These are phyloP conservation scores for Drosophila basisetae DNA, from an alignment of 2,888 invertebrate genomes.

Conservation along the genomic window DNA sequence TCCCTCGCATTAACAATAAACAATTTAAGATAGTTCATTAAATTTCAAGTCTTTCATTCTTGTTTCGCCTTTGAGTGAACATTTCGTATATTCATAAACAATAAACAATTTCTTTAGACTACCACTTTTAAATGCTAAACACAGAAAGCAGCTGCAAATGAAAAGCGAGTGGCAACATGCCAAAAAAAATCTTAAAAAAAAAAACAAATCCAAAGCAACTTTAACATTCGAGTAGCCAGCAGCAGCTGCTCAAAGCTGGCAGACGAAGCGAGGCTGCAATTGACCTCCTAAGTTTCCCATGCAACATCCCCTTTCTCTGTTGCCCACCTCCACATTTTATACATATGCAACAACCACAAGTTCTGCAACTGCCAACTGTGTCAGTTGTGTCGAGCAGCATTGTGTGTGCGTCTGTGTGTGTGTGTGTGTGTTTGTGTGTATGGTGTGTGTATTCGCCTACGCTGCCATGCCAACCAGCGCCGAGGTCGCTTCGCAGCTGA, in stretches of 20 bases:
- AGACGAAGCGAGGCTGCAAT: constrained; percentile 23
- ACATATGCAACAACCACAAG: constrained; percentile 49
- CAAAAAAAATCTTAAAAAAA: constrained; percentile 40
- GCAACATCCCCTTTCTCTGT: neutral
- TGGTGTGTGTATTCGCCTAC: constrained; percentile 56
- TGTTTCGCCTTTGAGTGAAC: neutral
- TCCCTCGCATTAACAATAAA: neutral
- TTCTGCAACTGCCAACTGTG: constrained; percentile 63
- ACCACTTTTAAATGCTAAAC: constrained; percentile 6
- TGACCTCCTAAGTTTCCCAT: constrained; percentile 50
- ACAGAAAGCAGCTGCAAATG: constrained; percentile 52
- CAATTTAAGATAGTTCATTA: constrained; percentile 1
- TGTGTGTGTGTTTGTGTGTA: constrained; percentile 18
- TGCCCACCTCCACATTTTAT: constrained; percentile 1
- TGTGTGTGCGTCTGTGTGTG: constrained; percentile 12
- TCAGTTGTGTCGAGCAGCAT: constrained; percentile 52
- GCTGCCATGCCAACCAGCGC: constrained; percentile 76
- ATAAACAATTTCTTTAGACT: constrained; percentile 29
- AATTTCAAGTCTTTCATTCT: constrained; percentile 5
- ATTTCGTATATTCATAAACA: neutral
- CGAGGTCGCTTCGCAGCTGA: constrained; percentile 70
- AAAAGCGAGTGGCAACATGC: constrained; percentile 71
- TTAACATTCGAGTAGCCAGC: constrained; percentile 45
- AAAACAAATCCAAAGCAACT: constrained; percentile 45
- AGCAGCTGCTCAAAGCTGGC: constrained; percentile 43